Conservation (phyloP, 1,140 invertebrate genomes). For the Drosophila yakuba region DNA sequence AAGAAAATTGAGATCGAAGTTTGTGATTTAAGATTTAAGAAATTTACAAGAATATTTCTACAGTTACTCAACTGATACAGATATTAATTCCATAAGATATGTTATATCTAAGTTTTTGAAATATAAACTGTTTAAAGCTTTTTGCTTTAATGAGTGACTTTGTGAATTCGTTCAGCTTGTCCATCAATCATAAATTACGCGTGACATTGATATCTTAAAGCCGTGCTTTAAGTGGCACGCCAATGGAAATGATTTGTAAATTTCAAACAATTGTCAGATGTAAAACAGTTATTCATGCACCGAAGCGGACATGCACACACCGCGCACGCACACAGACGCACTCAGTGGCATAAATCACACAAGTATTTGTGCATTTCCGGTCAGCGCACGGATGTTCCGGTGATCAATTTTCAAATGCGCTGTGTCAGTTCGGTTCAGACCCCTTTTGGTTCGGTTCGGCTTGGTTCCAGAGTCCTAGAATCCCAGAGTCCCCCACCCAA, state of each 20-base stretch:
- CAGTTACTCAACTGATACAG: background rate
- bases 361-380: conserved; percentile 81
- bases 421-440: conserved; percentile 62
- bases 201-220: conserved; percentile 22
- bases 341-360: conserved; percentile 34
- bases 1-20: background rate
- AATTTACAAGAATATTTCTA: background rate
- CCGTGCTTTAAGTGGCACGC: conserved; percentile 10
- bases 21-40: background rate
- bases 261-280: conserved; percentile 56
- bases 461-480: too few relatives aligned
- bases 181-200: conserved; percentile 13
- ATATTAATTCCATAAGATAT: too few relatives aligned
- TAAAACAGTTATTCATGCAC: conserved; percentile 59
- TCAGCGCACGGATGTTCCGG: conserved; percentile 81
- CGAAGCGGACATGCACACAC: conserved; percentile 28
- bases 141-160: background rate
- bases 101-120: too few relatives aligned
- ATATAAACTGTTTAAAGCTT: too few relatives aligned
- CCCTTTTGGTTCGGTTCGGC: background rate
- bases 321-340: conserved; percentile 15
- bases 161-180: background rate
- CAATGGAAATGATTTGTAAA: conserved; percentile 36
- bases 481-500: background rate
- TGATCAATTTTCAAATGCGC: conserved; percentile 83